A percentile compares a stretch with the other conserved stretches of the same genome.
These are phyloP conservation scores for Abscondita cerata DNA, from an alignment of 2,888 invertebrate genomes.

Conservation along the genomic window DNA sequence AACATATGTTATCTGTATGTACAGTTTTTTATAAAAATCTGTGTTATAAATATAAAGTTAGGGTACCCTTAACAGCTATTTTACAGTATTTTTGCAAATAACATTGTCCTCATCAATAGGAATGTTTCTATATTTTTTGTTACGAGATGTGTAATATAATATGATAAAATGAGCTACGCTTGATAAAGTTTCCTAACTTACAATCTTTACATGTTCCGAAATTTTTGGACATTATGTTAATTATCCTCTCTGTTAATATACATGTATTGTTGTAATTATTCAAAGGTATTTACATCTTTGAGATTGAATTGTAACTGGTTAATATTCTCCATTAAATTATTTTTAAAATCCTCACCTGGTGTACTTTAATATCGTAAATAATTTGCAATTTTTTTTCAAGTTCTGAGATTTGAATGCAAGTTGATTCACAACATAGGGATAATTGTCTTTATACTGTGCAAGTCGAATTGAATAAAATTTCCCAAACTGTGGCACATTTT, in stretches of 20 bases:
- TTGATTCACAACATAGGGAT: no score
- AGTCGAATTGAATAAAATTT: no score
- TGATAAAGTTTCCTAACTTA: constrained; percentile 6
- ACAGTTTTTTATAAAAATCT: constrained; percentile 25
- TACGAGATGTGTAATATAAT: constrained; percentile 25
- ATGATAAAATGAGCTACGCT: constrained; percentile 5
- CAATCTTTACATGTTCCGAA: constrained; percentile 9
- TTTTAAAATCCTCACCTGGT: no score
- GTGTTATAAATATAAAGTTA: constrained; percentile 30
- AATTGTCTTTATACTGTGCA: no score
- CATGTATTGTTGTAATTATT: constrained; percentile 30
- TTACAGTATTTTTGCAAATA: constrained; percentile 30
- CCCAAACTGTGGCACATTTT: no score
- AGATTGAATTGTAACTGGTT: constrained; percentile 11
- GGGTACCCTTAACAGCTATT: constrained; percentile 17
- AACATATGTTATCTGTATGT: constrained; percentile 12
- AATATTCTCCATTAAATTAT: constrained; percentile 9
- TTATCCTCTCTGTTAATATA: constrained; percentile 22
- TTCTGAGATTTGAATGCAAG: no score
- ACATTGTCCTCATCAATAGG: constrained; percentile 23
- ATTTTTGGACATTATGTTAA: constrained; percentile 8
- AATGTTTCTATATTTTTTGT: constrained; percentile 28
- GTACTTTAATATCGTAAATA: no score
- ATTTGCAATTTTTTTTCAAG: no score
- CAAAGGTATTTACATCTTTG: constrained; percentile 25